These are phyloP conservation scores for Baccha elongata DNA, from an alignment of 2,888 invertebrate genomes.

Conservation along the genomic window DNA sequence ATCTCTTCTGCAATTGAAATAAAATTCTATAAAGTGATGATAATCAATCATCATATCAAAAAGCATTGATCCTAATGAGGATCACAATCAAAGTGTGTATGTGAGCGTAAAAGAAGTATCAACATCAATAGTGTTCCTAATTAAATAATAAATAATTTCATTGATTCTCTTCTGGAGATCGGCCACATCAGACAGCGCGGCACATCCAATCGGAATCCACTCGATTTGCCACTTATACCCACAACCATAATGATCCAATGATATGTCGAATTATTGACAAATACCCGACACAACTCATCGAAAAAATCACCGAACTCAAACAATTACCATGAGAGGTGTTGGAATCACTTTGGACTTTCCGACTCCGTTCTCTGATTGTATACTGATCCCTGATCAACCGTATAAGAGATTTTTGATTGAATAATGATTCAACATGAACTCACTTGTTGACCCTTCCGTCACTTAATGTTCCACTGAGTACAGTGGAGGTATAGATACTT, in stretches of 20 bases:
- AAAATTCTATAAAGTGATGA: slow-evolving; percentile 57
- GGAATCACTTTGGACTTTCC: slow-evolving; percentile 49
- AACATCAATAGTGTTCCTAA: slow-evolving; percentile 73
- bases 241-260: slow-evolving; percentile 61
- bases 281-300: slow-evolving; percentile 58
- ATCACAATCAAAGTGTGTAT: slow-evolving; percentile 51
- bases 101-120: slow-evolving; percentile 54
- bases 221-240: slow-evolving; percentile 52
- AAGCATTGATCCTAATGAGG: slow-evolving; percentile 56
- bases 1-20: neutral
- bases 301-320: slow-evolving; percentile 39
- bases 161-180: slow-evolving; percentile 58
- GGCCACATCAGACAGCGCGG: slow-evolving; percentile 59
- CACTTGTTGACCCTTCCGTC: slow-evolving; percentile 56
- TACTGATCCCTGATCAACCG: slow-evolving; percentile 42
- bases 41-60: slow-evolving; percentile 64
- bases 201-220: slow-evolving; percentile 58
- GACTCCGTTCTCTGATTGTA: neutral
- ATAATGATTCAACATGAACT: slow-evolving; percentile 72
- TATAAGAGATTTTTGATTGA: slow-evolving; percentile 73
- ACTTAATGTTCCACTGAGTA: neutral
- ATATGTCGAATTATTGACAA: slow-evolving; percentile 67
- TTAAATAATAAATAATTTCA: slow-evolving; percentile 74
- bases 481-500: slow-evolving; percentile 12
- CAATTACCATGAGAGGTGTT: slow-evolving; percentile 58